These are phyloP conservation scores for Clytia hemisphaerica DNA, from an alignment of 30 jellyfish, hydroid and myxozoan genomes.

Conservation along the genomic window DNA sequence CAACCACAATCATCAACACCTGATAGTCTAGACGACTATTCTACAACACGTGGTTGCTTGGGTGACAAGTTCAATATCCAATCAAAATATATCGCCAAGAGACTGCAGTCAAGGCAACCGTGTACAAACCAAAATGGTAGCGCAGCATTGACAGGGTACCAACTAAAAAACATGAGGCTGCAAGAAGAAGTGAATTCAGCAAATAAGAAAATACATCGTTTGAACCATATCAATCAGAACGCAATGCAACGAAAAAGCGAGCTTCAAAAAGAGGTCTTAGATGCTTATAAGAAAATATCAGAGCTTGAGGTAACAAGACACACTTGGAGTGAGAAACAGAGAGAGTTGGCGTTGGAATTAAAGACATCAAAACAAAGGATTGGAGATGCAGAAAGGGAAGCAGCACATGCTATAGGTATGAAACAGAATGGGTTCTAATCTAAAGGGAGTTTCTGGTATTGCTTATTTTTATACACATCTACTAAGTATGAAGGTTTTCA, in stretches of 20 bases:
- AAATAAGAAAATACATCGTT: neutral
- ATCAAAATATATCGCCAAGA: no score
- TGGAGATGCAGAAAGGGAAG: conserved; percentile 21
- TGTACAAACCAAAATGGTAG: no score
- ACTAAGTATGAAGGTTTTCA: no score
- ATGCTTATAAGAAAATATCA: conserved; percentile 1
- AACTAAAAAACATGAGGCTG: conserved; percentile 9
- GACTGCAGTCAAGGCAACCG: no score
- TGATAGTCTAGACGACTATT: no score
- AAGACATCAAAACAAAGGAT: conserved; percentile 7
- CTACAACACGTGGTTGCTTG: no score
- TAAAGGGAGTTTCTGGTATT: no score
- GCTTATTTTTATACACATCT: no score
- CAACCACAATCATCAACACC: no score
- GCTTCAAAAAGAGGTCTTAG: conserved; percentile 6
- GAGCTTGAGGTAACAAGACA: neutral
- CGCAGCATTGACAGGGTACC: no score
- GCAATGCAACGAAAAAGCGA: conserved; percentile 9
- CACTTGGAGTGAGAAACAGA: neutral
- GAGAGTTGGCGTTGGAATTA: conserved; percentile 4
- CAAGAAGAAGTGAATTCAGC: conserved; percentile 1
- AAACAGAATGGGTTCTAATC: no score
- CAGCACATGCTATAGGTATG: conserved; percentile 14
- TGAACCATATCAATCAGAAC: neutral
- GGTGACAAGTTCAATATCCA: no score